Conservation (phyloP, 2,888 invertebrate genomes). For the Galerucella pusilla region DNA sequence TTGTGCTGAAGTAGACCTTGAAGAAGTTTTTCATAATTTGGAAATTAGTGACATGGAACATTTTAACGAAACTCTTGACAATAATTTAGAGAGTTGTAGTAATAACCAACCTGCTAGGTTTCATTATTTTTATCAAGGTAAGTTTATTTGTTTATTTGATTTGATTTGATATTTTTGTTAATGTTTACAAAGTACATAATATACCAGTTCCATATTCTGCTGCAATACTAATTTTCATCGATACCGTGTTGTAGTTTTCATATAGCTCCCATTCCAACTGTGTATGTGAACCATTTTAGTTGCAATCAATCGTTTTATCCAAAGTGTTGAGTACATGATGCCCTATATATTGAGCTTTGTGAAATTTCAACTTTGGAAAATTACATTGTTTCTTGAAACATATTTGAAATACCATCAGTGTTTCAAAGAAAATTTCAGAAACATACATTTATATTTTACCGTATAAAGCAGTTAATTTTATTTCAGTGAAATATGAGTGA, state of each 20-base stretch:
- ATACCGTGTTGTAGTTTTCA: too few species aligned
- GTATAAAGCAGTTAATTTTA: too few species aligned
- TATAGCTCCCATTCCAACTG: too few species aligned
- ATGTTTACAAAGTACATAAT: neutral
- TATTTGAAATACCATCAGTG: neutral
- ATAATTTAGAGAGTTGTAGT: conserved; percentile 17
- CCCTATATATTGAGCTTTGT: conserved; percentile 40
- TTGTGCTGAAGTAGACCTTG: conserved; percentile 12
- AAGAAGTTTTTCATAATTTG: conserved; percentile 22
- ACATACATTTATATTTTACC: neutral
- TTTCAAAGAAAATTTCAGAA: neutral
- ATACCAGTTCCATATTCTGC: too few species aligned
- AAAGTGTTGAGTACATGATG: conserved; percentile 53
- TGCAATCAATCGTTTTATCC: conserved; percentile 26
- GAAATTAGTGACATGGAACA: conserved; percentile 17
- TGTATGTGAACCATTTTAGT: too few species aligned
- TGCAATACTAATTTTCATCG: too few species aligned
- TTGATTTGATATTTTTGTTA: neutral
- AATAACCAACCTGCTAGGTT: conserved; percentile 64
- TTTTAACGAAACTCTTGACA: conserved; percentile 8
- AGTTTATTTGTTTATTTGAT: conserved; percentile 29
- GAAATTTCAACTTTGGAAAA: conserved; percentile 53
- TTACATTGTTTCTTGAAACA: conserved; percentile 28
- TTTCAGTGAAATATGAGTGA: neutral
- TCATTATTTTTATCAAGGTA: conserved; percentile 88